Evolutionary conservation across 2,797 vertebrate species (phyloP).

Genomic region (Eutrigla gurnardus): DNA sequence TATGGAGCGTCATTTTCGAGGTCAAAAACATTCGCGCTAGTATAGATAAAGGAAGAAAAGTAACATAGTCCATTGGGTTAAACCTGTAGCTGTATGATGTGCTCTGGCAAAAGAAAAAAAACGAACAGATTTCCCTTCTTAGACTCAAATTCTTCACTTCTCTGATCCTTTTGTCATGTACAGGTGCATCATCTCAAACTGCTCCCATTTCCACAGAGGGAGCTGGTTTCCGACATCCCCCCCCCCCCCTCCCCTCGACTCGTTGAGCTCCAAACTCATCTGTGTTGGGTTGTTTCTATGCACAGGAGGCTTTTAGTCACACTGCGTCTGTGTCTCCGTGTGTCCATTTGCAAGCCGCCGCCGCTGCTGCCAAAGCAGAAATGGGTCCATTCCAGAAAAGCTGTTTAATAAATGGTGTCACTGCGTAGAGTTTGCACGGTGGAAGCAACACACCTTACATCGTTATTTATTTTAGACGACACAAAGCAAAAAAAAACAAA

Average conservation of each 20-base stretch:
- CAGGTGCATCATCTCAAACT: slow-evolving; percentile 36
- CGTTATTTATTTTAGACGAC: slow-evolving; percentile 16
- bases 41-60: slow-evolving; percentile 68
- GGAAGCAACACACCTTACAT: slow-evolving; percentile 35
- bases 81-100: slow-evolving; percentile 70
- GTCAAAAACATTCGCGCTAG: slow-evolving; percentile 74
- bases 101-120: slow-evolving; percentile 51
- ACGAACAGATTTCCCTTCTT: slow-evolving; percentile 57
- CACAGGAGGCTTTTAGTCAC: slow-evolving; percentile 37
- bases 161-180: slow-evolving; percentile 37
- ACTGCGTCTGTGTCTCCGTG: slow-evolving; percentile 8
- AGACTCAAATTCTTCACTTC: slow-evolving; percentile 29
- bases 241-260: not conserved
- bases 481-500: slow-evolving; percentile 39
- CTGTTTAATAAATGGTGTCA: slow-evolving; percentile 54
- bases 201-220: slow-evolving; percentile 21
- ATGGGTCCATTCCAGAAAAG: slow-evolving; percentile 42
- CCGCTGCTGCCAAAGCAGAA: slow-evolving; percentile 34
- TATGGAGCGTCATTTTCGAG: slow-evolving; percentile 80
- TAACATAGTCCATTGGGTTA: slow-evolving; percentile 60
- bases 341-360: slow-evolving; percentile 32
- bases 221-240: slow-evolving; percentile 4
- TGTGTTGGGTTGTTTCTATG: slow-evolving; percentile 7
- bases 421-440: slow-evolving; percentile 41
- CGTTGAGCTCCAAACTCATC: slow-evolving; percentile 31